phyloP scores from a whole-genome alignment of 2,797 vertebrate species.

The Diplodus sargus region DNA sequence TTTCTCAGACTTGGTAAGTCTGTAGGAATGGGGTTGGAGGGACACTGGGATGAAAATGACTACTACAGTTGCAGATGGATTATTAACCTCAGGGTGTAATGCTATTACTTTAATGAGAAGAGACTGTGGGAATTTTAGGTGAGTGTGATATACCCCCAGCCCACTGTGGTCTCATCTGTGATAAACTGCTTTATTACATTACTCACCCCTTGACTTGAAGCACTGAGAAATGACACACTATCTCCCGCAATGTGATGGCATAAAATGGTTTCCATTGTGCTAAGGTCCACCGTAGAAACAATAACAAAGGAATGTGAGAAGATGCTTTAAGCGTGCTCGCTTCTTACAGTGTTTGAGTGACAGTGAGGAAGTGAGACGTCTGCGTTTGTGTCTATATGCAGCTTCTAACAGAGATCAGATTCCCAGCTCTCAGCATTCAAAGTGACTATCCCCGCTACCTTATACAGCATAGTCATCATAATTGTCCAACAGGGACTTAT shows the following conservation, averaged over 20 bases:
- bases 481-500: slow-evolving; percentile 44
- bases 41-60: slow-evolving; percentile 44
- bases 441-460: slow-evolving; percentile 8
- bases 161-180: background rate
- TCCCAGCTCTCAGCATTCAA: slow-evolving; percentile 35
- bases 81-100: slow-evolving; percentile 51
- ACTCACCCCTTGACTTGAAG: slow-evolving; percentile 31
- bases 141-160: background rate
- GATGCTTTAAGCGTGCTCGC: slow-evolving; percentile 17
- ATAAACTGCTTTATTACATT: slow-evolving; percentile 35
- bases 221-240: slow-evolving; percentile 29
- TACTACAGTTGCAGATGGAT: slow-evolving; percentile 38
- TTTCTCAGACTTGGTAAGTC: background rate
- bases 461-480: slow-evolving; percentile 21
- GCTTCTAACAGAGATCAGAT: slow-evolving; percentile 51
- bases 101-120: slow-evolving; percentile 45
- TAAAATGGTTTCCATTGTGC: slow-evolving; percentile 36
- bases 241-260: slow-evolving; percentile 24
- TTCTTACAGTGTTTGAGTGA: slow-evolving; percentile 32
- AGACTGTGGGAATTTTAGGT: slow-evolving; percentile 8
- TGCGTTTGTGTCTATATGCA: slow-evolving; percentile 39
- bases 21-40: background rate
- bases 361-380: slow-evolving; percentile 40
- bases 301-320: slow-evolving; percentile 39
- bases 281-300: slow-evolving; percentile 17